Percentiles rank a stretch among this genome's conserved stretches.
Conservation (phyloP, 2,113 vertebrate species). For the Erpornis zantholeuca region DNA sequence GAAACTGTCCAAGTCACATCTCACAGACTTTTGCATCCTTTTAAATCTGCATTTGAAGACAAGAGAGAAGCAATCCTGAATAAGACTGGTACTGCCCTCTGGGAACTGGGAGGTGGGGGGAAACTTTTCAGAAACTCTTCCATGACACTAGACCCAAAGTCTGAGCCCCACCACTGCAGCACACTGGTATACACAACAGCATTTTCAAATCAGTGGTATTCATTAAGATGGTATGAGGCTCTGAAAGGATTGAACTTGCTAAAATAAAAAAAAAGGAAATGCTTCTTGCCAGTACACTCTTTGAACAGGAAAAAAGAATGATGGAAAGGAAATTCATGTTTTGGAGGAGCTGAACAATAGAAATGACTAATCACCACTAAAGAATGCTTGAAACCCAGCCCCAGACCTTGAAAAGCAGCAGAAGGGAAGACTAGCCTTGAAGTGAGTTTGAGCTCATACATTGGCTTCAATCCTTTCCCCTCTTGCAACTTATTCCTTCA, state of each 20-base stretch:
- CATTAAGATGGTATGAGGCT: slow-evolving; percentile 22
- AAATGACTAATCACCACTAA: slow-evolving; percentile 58
- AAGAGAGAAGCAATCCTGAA: background rate
- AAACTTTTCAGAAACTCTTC: background rate
- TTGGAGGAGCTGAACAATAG: slow-evolving; percentile 62
- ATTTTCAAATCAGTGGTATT: background rate
- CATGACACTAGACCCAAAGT: background rate
- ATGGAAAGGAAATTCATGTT: slow-evolving; percentile 62
- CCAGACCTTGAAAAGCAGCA: slow-evolving; percentile 50
- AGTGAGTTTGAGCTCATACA: slow-evolving; percentile 1
- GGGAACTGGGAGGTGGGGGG: background rate
- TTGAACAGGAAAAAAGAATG: slow-evolving; percentile 51
- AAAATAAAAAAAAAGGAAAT: slow-evolving; percentile 43
- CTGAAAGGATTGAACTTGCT: background rate
- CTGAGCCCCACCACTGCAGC: background rate
- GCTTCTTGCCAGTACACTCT: slow-evolving; percentile 37
- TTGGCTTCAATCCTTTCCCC: background rate
- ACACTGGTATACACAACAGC: background rate
- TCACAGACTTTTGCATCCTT: background rate
- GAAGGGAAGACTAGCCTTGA: slow-evolving; percentile 23
- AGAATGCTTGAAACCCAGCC: slow-evolving; percentile 54
- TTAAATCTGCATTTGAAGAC: background rate
- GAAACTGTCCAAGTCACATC: background rate
- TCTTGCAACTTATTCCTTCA: background rate
- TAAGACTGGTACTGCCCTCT: background rate